Percentiles rank a stretch among this genome's conserved stretches.
These are phyloP conservation scores for Yponomeuta evonymella DNA, from an alignment of 2,888 invertebrate genomes.

Conservation along the genomic window DNA sequence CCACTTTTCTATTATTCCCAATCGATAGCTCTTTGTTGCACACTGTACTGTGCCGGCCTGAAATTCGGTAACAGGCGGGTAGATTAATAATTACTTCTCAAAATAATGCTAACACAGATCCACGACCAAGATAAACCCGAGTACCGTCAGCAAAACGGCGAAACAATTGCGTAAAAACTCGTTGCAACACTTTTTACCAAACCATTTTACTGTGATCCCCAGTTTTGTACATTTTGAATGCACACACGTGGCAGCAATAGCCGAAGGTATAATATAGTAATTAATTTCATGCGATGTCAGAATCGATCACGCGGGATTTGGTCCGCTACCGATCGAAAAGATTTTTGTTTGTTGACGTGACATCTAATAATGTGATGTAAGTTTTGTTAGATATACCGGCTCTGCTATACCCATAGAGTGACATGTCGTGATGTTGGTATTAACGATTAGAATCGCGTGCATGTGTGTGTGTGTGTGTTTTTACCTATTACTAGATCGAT, in stretches of 20 bases:
- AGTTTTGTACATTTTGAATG: not conserved
- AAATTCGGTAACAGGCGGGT: conserved; percentile 68
- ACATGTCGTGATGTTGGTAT: conserved; percentile 15
- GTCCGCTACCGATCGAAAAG: conserved; percentile 44
- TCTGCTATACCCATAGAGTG: conserved; percentile 19
- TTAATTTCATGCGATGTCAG: conserved; percentile 58
- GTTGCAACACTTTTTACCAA: conserved; percentile 15
- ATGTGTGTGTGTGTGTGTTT: conserved; percentile 10
- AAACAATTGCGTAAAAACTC: conserved; percentile 22
- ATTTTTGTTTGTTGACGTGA: conserved; percentile 48
- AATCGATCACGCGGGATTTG: conserved; percentile 56
- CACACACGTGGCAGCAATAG: not conserved
- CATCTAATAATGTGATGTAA: conserved; percentile 37
- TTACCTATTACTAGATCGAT: conserved; percentile 14
- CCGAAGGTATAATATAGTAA: conserved; percentile 23
- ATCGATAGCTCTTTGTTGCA: conserved; percentile 58
- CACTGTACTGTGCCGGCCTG: conserved; percentile 55
- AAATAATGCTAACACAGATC: conserved; percentile 70
- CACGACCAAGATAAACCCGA: conserved; percentile 62
- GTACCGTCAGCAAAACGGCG: conserved; percentile 38
- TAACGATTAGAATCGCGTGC: conserved; percentile 15
- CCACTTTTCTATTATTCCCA: conserved; percentile 66
- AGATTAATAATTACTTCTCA: conserved; percentile 76
- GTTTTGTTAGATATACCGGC: conserved; percentile 21
- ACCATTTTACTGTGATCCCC: conserved; percentile 16